These are phyloP conservation scores for Onychomys torridus DNA, from an alignment of 2,797 vertebrate genomes.

Conservation along the genomic window DNA sequence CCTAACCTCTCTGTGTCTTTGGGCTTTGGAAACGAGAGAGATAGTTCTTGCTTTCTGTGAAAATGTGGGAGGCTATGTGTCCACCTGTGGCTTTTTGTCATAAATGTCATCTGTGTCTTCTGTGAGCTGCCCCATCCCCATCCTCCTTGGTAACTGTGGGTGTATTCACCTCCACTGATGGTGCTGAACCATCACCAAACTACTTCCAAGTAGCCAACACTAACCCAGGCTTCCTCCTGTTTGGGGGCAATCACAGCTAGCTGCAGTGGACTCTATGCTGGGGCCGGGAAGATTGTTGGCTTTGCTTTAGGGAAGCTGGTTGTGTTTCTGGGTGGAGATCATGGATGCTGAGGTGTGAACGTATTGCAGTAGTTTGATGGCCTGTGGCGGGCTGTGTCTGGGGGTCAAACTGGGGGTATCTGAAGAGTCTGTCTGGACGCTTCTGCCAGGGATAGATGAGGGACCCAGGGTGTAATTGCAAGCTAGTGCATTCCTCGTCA, in stretches of 20 bases:
- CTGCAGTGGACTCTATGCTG: not conserved
- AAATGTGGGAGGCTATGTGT: not conserved
- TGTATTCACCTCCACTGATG: accelerated
- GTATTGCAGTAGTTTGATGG: accelerated
- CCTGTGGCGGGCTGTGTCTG: not conserved
- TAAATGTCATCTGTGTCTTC: not conserved
- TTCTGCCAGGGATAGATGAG: not conserved
- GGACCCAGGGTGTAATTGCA: not conserved
- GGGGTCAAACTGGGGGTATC: not conserved
- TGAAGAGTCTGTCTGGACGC: not conserved
- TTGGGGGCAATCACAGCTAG: not conserved
- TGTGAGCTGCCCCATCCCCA: accelerated
- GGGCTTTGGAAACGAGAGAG: too few species aligned
- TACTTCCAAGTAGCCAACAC: accelerated
- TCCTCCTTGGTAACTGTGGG: not conserved
- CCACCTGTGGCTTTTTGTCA: too few species aligned
- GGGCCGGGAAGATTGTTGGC: not conserved
- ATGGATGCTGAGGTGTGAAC: accelerated
- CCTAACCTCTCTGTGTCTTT: not conserved
- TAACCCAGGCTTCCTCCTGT: not conserved
- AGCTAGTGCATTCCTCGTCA: not conserved
- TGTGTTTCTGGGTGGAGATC: not conserved
- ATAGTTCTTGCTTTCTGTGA: not conserved
- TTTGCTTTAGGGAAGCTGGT: not conserved
- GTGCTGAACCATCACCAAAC: too few species aligned